A percentile compares a stretch with the other conserved stretches of the same genome.
Conservation (phyloP, 2,113 vertebrate genomes). For the Cryptotis parvus region DNA sequence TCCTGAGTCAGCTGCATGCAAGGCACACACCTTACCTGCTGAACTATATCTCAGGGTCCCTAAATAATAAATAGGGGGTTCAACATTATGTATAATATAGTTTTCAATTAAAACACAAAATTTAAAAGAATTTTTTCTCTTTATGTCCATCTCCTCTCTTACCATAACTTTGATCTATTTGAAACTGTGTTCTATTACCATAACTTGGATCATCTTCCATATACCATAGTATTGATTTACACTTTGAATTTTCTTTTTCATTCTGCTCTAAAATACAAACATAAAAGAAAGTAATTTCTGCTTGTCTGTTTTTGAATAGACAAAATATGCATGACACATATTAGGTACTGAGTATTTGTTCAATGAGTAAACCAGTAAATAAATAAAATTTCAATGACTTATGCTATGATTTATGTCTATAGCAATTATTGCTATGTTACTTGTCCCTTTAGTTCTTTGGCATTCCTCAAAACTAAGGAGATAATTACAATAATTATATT, state of each 20-base stretch:
- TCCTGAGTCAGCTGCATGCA: too few species aligned
- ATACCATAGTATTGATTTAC: constrained; percentile 11
- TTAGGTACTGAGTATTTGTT: not conserved
- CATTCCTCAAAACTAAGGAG: constrained; percentile 45
- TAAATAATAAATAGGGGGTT: not conserved
- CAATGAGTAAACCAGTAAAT: not conserved
- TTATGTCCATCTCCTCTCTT: not conserved
- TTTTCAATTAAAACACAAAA: constrained; percentile 27
- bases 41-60: too few species aligned
- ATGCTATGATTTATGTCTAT: too few species aligned
- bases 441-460: not conserved
- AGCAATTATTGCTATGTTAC: not conserved
- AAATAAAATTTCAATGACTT: constrained; percentile 35
- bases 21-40: too few species aligned
- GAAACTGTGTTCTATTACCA: not conserved
- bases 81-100: not conserved
- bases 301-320: not conserved
- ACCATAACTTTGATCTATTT: too few species aligned
- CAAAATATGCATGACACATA: not conserved
- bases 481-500: constrained; percentile 1
- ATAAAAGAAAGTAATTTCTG: not conserved
- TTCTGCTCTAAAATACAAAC: constrained; percentile 4
- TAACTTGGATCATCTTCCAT: not conserved
- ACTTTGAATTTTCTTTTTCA: not conserved
- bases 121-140: not conserved